Evolutionary conservation across 2,888 invertebrate genomes (phyloP), one percentile per base, ranked within the genome.

Genomic region (Cacoxenus indagator): DNA sequence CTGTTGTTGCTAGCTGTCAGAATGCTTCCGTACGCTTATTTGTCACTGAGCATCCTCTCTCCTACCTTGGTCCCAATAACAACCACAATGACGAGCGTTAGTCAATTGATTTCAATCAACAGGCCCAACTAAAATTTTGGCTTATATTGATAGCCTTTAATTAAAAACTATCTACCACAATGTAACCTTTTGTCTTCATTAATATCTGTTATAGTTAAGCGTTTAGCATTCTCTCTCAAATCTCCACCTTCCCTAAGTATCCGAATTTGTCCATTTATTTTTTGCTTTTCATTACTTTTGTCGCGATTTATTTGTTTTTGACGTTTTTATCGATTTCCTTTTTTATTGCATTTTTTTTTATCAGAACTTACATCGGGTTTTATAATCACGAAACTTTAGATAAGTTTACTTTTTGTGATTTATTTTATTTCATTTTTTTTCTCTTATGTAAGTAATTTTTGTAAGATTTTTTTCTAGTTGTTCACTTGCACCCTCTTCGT

Each of bases 121-220:
- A 51, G 19, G 51, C 8, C 22, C 51, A 8, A 19, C 19, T n/a
- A 51, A 19, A 17, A 51, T 83, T 83, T 77, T 79, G 71, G 61
- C 22, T 71, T 78, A n/a, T n/a, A 79, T 81, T 81, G 80, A 81
- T 83, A 83, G 80, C 69, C 73, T 83, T 81, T 83, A 83, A 83
- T 81, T 81, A 81, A 78, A 79, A 81, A 72, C 76, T 82, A 79
- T 81, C 82, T 73, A 74, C 61, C 80, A 72, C 83, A 80, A 80
- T 79, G 83, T 81, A 81, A 75, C 70, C 73, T 72, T 79, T 72
- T 68, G 78, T 74, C 75, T 83, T 79, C 78, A 74, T 82, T 77
- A 81, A 82, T 82, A 78, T 72, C 73, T 78, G 81, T 81, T 73
- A 78, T 77, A 67, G 75, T 69, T 55, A 24, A 73, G 37, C 62